Evolutionary conservation across 2,797 vertebrate species (phyloP), one percentile per base, ranked within the genome.

Genomic region (Falco biarmicus): DNA sequence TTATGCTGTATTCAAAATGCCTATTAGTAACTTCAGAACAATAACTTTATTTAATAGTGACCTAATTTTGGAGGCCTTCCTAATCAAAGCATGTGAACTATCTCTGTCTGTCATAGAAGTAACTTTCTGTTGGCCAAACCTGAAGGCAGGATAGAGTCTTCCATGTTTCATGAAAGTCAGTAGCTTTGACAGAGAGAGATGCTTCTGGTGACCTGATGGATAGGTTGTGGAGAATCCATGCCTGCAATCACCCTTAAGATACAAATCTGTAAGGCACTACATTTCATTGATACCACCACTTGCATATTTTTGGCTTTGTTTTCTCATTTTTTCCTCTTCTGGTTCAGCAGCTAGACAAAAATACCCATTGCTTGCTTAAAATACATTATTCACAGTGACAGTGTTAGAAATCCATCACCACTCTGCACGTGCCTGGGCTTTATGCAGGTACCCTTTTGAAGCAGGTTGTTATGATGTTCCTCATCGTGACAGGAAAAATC

Each of bases 381-480:
- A 50, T 37, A 15, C 0, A 0, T 85, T 83, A 32, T 64, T 70
- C 34, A 71, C 25, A 26, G 19, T 17, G 22, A 34, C 4, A 68
- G 20, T 31, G 20, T 54, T 39, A 59, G 43, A 82, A 87, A 60
- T 66, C 56, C 25, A n/a, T 59, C 12, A 21, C 21, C 21, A 41
- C 6, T 8, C 64, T 83, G 25, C 26, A 57, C 0, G 0, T 48
- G 6, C 12, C 19, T 32, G 31, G 17, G 28, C 22, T 87, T 80
- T 70, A 8, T 57, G n/a, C 32, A 68, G 12, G 28, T 70, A 18
- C 56, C 28, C 5, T 66, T 78, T 60, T 45, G 41, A 64, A 83
- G 9, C 8, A 84, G 28, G 13, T 50, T 87, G 13, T 65, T 86
- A n/a, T 2, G 0, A 3, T 26, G 26, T 80, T 80, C 51, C 43